Base-by-base conservation (phyloP, 2,797 vertebrate species). In the Crypturellus tataupa region DNA sequence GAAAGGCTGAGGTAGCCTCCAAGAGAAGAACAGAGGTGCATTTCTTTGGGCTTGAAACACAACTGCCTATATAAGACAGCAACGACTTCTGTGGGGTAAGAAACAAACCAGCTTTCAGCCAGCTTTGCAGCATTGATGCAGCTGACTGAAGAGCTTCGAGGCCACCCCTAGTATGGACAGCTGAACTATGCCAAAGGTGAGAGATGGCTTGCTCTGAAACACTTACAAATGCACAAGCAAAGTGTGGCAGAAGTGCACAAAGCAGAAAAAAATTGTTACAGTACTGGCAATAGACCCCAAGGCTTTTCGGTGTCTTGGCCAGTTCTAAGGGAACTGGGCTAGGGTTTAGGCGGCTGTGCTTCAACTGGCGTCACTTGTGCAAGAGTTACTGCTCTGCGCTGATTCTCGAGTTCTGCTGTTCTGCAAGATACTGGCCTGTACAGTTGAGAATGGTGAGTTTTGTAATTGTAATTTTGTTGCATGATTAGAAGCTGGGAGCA, bases 321-420 rank as follows among this genome's bases (percentile, higher is more conserved):
- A 27, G 23, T 51, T 27, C 49, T 76, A 31, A 37, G 15, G 0
- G 0, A 33, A 10, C 19, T 0, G 0, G 25, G 6, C 7, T 19
- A 11, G 25, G 24, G 8, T 27, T 35, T 75, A 12, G 6, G 40
- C 44, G 33, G 47, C 21, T 75, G 14, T 1, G 0, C 27, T 49
- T 56, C 24, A 6, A n/a, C n/a, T n/a, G n/a, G n/a, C n/a, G n/a
- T n/a, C n/a, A n/a, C 20, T 17, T 6, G 1, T 56, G 12, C 55
- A 14, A 2, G 19, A 25, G 9, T 75, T 39, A 9, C 15, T 29
- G 76, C 44, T 76, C 1, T 9, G 33, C 3, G 0, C 60, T 35
- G 56, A 51, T 27, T 73, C 24, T 39, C 49, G 25, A 19, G 37
- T 49, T 80, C 56, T 73, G 49, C 89, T 69, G 29, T 18, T 55